These are phyloP conservation scores for Harpagus bidentatus DNA, from an alignment of 2,113 vertebrate species.

Conservation along the genomic window DNA sequence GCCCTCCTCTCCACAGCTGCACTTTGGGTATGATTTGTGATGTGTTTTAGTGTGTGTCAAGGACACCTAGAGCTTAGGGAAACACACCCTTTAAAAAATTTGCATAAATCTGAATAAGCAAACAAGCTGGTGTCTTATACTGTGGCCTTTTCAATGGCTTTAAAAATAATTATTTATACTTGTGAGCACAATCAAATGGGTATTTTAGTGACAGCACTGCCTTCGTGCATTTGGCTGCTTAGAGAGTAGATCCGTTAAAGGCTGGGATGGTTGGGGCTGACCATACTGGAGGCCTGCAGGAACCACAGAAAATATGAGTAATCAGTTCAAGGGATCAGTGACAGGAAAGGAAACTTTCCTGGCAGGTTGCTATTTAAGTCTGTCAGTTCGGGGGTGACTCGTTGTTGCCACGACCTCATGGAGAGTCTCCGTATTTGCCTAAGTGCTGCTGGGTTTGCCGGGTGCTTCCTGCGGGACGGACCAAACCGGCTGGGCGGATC, in stretches of 20 bases:
- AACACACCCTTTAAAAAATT: not conserved
- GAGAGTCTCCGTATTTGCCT: not conserved
- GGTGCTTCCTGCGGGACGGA: not conserved
- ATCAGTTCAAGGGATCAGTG: not conserved
- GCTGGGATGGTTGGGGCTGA: not conserved
- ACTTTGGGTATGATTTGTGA: not conserved
- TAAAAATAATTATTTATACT: not conserved
- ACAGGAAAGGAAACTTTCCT: slow-evolving; percentile 19
- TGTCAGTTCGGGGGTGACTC: not conserved
- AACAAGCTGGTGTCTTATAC: not conserved
- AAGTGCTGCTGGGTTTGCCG: not conserved
- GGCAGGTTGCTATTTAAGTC: not conserved
- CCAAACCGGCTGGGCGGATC: accelerated
- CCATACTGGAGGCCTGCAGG: not conserved
- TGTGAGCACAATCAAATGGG: not conserved
- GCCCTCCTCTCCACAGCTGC: not conserved
- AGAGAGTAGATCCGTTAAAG: accelerated
- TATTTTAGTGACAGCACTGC: not conserved
- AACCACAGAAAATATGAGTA: not conserved
- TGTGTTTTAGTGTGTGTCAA: not conserved
- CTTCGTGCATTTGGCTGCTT: not conserved
- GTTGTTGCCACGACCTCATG: not conserved
- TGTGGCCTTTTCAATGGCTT: not conserved
- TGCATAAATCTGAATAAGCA: not conserved
- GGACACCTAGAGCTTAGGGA: not conserved